Evolutionary conservation across 2,888 invertebrate genomes (phyloP).

Genomic region (Aphidius colemani): DNA sequence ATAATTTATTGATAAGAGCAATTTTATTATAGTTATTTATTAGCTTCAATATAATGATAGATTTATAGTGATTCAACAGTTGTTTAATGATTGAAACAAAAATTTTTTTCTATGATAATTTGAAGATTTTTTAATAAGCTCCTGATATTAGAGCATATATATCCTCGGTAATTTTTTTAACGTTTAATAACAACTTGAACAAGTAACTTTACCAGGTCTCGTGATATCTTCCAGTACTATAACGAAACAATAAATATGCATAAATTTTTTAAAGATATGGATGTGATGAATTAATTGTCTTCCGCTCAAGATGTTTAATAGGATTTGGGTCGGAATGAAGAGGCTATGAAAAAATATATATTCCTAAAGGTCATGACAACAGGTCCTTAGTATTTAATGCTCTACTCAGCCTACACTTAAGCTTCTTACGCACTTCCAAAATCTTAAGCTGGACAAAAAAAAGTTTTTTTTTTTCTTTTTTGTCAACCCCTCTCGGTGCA

Average conservation of each 20-base stretch:
- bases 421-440: constrained; percentile 56
- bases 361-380: constrained; percentile 21
- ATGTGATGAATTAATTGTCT: neutral
- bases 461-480: constrained; percentile 46
- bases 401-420: constrained; percentile 45
- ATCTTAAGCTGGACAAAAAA: constrained; percentile 57
- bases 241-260: constrained; percentile 9
- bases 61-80: no score
- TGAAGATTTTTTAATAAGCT: no score
- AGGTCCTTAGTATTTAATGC: constrained; percentile 35
- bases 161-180: no score
- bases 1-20: no score
- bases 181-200: no score
- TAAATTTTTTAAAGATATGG: neutral
- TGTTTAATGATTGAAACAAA: no score
- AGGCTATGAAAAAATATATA: constrained; percentile 24
- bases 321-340: constrained; percentile 25
- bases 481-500: constrained; percentile 7
- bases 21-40: no score
- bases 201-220: no score
- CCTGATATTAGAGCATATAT: no score
- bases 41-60: no score
- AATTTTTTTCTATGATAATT: no score
- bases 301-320: constrained; percentile 20
- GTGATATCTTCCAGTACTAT: no score